Base-by-base conservation (phyloP, 35 echinoderm and acorn worm genomes). In the Anneissia japonica region DNA sequence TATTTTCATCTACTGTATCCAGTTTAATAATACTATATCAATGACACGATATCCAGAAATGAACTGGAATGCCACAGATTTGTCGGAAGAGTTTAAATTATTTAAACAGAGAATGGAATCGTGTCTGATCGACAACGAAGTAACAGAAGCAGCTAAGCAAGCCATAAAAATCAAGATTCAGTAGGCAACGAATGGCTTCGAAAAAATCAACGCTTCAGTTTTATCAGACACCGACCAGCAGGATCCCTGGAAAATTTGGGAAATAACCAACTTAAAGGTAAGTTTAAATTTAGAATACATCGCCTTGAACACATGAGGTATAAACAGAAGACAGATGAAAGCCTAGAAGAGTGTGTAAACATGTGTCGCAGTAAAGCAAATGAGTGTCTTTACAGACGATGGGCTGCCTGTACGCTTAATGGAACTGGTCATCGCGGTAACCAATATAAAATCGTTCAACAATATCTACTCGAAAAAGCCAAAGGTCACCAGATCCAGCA, bases 271-370 rank as follows among this genome's bases (percentile, higher is more conserved):
- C 35, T 91, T 2, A 31, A 86, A 35, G 30, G 80, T 3, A 91
- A 86, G 4, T 73, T 86, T 4, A 91, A 91, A 32, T 91, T 91
- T 33, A 74, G 46, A 28, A 84, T 91, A 41, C 89, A 86, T 33
- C 30, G 83, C 3, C 76, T 91, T 14, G 46, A 91, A 46, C 29
- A 80, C 33, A 72, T 79, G 83, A 17, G 46, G 13, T 91, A 51
- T 46, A 82, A 88, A 41, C 79, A 88, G 72, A 41, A 51, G 28
- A 19, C 46, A 34, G 31, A 56, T 64, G 90, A 92, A 87, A 79
- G 37, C 26, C n/a, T 92, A 26, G 85, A 83, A 81, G 86, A 85
- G 35, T 89, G 84, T 80, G 72, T 93, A 32, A 84, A 79, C 64
- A 31, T 86, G 32, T 93, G 86, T 43, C 77, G 79, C 38, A 40